These are phyloP conservation scores for Barypeithes pellucidus DNA, from an alignment of 2,888 invertebrate genomes.

Conservation along the genomic window DNA sequence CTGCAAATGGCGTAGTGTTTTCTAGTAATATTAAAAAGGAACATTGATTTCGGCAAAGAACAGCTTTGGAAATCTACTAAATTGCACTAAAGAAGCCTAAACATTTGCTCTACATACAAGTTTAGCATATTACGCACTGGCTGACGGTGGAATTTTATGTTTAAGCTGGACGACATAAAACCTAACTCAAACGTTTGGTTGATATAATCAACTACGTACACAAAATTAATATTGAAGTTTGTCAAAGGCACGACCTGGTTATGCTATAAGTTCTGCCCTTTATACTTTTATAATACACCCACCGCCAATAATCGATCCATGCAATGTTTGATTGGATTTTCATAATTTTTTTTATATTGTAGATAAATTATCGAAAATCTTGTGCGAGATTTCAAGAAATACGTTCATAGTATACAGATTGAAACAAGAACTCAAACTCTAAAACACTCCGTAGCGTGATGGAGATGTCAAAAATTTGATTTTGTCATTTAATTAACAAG, in stretches of 20 bases:
- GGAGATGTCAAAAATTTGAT: too few relatives aligned
- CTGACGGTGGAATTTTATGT: slow-evolving; percentile 12
- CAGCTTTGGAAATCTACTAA: slow-evolving; percentile 58
- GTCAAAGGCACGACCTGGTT: background rate
- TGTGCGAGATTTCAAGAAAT: too few relatives aligned
- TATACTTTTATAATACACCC: too few relatives aligned
- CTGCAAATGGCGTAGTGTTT: slow-evolving; percentile 47
- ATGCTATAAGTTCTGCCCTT: too few relatives aligned
- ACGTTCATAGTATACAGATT: too few relatives aligned
- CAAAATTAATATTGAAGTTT: background rate
- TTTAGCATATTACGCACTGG: slow-evolving; percentile 32
- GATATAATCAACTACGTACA: background rate
- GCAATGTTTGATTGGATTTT: too few relatives aligned
- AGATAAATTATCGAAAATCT: too few relatives aligned
- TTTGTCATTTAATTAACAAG: too few relatives aligned
- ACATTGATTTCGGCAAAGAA: slow-evolving; percentile 49
- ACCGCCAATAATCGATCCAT: too few relatives aligned
- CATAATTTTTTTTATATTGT: too few relatives aligned
- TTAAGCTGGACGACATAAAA: background rate
- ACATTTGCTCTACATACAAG: slow-evolving; percentile 64
- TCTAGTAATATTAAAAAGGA: slow-evolving; percentile 44
- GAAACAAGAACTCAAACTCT: too few relatives aligned
- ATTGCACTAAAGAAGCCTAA: slow-evolving; percentile 61
- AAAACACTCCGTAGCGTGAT: too few relatives aligned
- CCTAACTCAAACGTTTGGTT: background rate